Evolutionary conservation across 2,113 vertebrate species (phyloP).

Genomic region (Candoia aspera): DNA sequence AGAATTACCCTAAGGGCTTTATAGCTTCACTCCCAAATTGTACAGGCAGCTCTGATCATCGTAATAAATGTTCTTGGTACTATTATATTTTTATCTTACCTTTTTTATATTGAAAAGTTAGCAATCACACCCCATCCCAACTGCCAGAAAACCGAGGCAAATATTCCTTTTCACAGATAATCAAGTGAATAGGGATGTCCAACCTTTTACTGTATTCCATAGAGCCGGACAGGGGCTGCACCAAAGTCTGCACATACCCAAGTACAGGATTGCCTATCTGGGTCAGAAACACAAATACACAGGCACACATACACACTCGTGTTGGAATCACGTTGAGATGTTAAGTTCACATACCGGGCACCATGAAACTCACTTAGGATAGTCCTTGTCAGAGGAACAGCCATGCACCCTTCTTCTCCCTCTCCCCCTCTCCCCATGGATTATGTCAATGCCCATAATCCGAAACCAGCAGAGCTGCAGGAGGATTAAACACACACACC

Average conservation of each 20-base stretch:
- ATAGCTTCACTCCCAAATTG: background rate
- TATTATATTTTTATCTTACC: no score
- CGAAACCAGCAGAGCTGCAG: background rate
- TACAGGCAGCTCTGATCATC: background rate
- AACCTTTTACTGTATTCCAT: background rate
- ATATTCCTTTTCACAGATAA: background rate
- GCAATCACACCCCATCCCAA: background rate
- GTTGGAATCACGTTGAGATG: no score
- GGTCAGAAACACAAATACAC: no score
- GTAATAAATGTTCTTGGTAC: background rate
- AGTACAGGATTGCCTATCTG: background rate
- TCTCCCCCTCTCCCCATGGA: background rate
- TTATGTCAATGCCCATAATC: background rate
- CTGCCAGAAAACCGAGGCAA: no score
- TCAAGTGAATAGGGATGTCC: background rate
- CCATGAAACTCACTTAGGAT: background rate
- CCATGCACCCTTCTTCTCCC: background rate
- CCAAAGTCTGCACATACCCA: background rate
- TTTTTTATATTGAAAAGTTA: background rate
- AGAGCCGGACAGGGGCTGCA: background rate
- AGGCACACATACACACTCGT: no score
- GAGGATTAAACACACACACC: background rate
- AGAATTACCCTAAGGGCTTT: background rate
- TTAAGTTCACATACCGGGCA: background rate
- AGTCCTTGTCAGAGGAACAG: no score